Evolutionary conservation across 2,888 invertebrate genomes (phyloP).

Genomic region (Girardia tigrina): DNA sequence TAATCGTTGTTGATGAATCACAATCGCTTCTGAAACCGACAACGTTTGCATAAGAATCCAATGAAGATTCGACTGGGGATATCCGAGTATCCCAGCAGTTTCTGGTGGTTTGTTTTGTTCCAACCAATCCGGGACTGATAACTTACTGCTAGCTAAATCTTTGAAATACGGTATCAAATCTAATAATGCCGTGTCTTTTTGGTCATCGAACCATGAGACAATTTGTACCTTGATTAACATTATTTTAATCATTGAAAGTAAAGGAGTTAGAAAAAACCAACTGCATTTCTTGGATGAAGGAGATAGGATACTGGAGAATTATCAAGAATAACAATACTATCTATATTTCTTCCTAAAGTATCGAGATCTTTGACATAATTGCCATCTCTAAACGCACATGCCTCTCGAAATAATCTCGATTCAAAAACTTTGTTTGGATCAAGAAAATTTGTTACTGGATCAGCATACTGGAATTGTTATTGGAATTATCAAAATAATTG

Average conservation of each 20-base stretch:
- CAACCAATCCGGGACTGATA: background rate
- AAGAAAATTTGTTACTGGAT: conserved; percentile 92
- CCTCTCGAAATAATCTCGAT: conserved; percentile 90
- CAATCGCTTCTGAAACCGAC: conserved; percentile 1
- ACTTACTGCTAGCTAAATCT: conserved; percentile 61
- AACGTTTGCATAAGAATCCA: conserved; percentile 6
- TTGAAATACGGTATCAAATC: conserved; percentile 96
- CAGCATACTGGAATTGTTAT: conserved; percentile 68
- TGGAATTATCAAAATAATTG: too few species aligned
- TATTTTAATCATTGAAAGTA: background rate
- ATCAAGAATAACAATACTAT: conserved; percentile 91
- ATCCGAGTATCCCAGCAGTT: background rate
- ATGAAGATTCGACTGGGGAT: background rate
- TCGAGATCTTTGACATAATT: conserved; percentile 99
- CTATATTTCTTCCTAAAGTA: conserved; percentile 83
- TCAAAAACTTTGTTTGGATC: conserved; percentile 86
- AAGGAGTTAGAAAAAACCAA: too few species aligned
- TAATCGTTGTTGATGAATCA: conserved; percentile 1
- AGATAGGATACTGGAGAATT: conserved; percentile 99
- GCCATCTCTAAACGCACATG: conserved; percentile 97
- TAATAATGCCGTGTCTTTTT: conserved; percentile 83
- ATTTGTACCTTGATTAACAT: conserved; percentile 64
- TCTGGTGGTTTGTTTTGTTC: conserved; percentile 10
- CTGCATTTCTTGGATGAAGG: conserved; percentile 99
- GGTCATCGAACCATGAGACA: conserved; percentile 98